A percentile compares a stretch with the other conserved stretches of the same genome.
Evolutionary conservation across 2,797 vertebrate genomes (phyloP).

Genomic region (Myotis pilosus): DNA sequence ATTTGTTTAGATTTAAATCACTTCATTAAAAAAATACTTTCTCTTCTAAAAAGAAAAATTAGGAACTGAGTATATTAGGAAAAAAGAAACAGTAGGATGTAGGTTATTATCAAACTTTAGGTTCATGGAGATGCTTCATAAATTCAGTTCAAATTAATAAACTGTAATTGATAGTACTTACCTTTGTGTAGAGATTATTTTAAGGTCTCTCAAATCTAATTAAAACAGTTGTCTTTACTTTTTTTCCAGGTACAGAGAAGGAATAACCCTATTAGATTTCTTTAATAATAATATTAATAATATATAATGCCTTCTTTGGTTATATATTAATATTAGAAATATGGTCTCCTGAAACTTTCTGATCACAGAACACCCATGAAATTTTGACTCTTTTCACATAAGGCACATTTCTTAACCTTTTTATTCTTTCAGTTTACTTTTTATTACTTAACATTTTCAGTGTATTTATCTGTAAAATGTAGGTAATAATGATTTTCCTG

Average conservation of each 20-base stretch:
- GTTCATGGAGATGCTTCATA: not conserved
- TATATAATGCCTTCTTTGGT: not conserved
- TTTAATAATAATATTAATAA: not conserved
- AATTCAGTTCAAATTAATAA: not conserved
- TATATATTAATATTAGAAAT: not conserved
- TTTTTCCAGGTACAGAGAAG: not conserved
- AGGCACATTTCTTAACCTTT: not conserved
- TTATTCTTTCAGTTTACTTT: not conserved
- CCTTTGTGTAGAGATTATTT: not conserved
- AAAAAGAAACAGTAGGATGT: not conserved
- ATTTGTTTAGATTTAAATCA: not conserved
- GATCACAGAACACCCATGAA: not conserved
- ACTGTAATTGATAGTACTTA: not conserved
- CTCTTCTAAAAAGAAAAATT: not conserved
- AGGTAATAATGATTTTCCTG: not conserved
- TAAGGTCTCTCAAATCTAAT: not conserved
- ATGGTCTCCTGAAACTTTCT: not conserved
- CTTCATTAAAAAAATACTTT: not conserved
- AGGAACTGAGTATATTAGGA: not conserved
- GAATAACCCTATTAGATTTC: not conserved
- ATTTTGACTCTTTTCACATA: not conserved
- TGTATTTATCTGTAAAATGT: not conserved
- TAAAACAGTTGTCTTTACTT: not conserved
- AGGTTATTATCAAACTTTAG: not conserved
- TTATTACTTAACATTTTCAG: not conserved